phyloP scores from a whole-genome alignment of 2,113 vertebrate genomes.

The Raja brachyura region DNA sequence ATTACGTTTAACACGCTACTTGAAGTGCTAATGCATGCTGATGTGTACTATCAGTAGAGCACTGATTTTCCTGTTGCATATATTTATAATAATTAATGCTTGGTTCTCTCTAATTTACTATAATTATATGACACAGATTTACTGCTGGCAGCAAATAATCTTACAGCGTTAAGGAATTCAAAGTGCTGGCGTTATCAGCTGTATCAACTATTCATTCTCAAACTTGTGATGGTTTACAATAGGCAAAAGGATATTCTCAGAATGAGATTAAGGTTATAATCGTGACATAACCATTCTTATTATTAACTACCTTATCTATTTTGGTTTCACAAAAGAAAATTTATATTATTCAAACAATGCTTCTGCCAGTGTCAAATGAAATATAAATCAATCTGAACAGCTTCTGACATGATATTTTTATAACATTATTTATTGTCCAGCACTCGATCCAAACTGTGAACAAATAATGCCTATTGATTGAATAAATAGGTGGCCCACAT shows the following conservation, averaged over 20 bases:
- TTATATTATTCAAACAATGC: background rate
- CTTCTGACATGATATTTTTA: background rate
- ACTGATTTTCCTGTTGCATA: conserved; percentile 65
- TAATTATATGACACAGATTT: conserved; percentile 53
- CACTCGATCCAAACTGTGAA: background rate
- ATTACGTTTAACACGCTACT: background rate
- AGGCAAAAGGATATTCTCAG: background rate
- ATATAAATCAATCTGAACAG: background rate
- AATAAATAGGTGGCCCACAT: background rate
- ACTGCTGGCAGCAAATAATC: conserved; percentile 33
- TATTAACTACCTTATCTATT: background rate
- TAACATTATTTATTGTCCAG: background rate
- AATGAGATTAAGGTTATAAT: background rate
- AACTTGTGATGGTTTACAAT: conserved; percentile 29
- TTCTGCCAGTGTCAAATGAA: background rate
- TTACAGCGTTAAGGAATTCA: conserved; percentile 27
- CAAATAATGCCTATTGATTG: background rate
- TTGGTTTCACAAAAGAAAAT: background rate
- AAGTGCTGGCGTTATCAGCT: conserved; percentile 30
- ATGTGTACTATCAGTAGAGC: conserved; percentile 48
- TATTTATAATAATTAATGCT: conserved; percentile 66
- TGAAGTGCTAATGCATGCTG: background rate
- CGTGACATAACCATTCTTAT: background rate
- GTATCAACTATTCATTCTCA: background rate
- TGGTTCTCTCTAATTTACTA: conserved; percentile 54